These are phyloP conservation scores for Lampropteryx suffumata DNA, from an alignment of 2,888 invertebrate species.

Conservation along the genomic window DNA sequence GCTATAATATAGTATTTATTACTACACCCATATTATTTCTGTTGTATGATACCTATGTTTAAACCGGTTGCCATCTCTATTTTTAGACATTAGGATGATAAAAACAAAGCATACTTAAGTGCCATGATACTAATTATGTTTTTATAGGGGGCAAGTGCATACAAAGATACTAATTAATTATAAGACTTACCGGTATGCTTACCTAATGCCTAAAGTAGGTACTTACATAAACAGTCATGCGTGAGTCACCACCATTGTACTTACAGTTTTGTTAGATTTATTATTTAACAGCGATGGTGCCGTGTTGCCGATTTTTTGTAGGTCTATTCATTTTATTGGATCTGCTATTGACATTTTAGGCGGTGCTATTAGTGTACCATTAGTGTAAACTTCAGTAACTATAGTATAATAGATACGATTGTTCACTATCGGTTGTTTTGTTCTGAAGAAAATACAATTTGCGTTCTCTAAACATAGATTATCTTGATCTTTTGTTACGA, in stretches of 20 bases:
- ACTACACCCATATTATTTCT: too few relatives aligned
- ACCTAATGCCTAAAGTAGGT: too few relatives aligned
- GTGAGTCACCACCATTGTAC: slow-evolving; percentile 57
- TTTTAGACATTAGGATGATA: too few relatives aligned
- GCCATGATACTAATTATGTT: too few relatives aligned
- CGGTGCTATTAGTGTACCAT: slow-evolving; percentile 35
- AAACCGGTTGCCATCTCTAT: too few relatives aligned
- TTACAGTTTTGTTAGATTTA: slow-evolving; percentile 56
- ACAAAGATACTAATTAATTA: too few relatives aligned
- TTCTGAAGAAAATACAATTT: slow-evolving; percentile 10
- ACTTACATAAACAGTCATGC: slow-evolving; percentile 45
- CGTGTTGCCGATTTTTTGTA: slow-evolving; percentile 32
- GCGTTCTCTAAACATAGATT: slow-evolving; percentile 12
- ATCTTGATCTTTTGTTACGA: slow-evolving; percentile 18
- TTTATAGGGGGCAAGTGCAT: too few relatives aligned
- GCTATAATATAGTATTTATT: too few relatives aligned
- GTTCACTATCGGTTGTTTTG: neutral
- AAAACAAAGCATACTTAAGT: too few relatives aligned
- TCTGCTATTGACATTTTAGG: slow-evolving; percentile 24
- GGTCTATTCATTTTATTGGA: slow-evolving; percentile 25
- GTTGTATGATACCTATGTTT: too few relatives aligned
- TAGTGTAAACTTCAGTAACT: neutral
- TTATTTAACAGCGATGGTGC: slow-evolving; percentile 53
- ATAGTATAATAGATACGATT: slow-evolving; percentile 7
- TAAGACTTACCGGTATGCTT: too few relatives aligned